A percentile compares a stretch with the other conserved stretches of the same genome.
Evolutionary conservation across 2,797 vertebrate genomes (phyloP).

Genomic region (Hippoglossus hippoglossus): DNA sequence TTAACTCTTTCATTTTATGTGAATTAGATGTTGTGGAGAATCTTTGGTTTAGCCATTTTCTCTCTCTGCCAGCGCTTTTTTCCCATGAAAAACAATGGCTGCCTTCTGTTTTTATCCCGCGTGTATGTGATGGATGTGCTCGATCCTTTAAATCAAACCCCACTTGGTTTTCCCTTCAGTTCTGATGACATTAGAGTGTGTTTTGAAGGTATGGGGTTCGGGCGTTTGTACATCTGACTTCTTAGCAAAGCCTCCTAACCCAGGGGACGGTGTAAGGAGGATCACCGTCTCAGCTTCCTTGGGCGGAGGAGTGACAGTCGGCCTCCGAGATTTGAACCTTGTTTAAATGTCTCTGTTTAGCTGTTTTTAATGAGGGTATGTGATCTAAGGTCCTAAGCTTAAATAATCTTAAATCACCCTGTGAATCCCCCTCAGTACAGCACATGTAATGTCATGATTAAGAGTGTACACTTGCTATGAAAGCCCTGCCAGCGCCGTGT

Average conservation of each 20-base stretch:
- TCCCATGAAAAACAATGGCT: conserved; percentile 69
- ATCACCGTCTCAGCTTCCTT: conserved; percentile 76
- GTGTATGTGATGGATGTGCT: conserved; percentile 69
- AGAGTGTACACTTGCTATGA: conserved; percentile 76
- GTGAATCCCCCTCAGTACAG: conserved; percentile 75
- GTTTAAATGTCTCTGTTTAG: conserved; percentile 84
- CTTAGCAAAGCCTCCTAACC: conserved; percentile 77
- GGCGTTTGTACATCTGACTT: conserved; percentile 79
- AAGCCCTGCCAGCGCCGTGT: conserved; percentile 75
- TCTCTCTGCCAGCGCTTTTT: conserved; percentile 47
- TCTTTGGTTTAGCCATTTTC: conserved; percentile 65
- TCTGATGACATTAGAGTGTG: conserved; percentile 77
- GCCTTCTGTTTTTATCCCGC: conserved; percentile 63
- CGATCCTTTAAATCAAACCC: conserved; percentile 81
- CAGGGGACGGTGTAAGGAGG: conserved; percentile 75
- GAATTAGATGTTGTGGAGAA: conserved; percentile 64
- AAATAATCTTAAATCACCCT: conserved; percentile 81
- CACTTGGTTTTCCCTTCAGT: conserved; percentile 75
- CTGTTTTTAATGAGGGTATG: conserved; percentile 81
- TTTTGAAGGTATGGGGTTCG: conserved; percentile 74
- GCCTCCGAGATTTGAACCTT: conserved; percentile 78
- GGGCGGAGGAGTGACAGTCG: conserved; percentile 73
- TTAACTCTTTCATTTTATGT: conserved; percentile 74
- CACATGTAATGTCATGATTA: conserved; percentile 81
- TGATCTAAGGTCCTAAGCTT: conserved; percentile 81